These are phyloP conservation scores for Tapirus indicus DNA, from an alignment of 2,797 vertebrate species.

Conservation along the genomic window DNA sequence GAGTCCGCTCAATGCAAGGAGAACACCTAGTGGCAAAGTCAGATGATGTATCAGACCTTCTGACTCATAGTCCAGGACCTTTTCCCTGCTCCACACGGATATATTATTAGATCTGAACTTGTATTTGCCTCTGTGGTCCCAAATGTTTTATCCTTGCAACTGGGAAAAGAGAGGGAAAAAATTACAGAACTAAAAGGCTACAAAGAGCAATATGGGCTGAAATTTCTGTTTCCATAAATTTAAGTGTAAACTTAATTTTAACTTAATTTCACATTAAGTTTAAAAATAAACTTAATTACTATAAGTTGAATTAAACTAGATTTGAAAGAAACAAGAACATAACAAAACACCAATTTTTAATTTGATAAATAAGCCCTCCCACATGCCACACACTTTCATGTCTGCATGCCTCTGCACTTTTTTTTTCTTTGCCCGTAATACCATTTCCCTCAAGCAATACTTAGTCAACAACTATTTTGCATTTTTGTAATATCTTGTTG, in stretches of 20 bases:
- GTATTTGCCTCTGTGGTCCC: neutral
- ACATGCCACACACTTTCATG: neutral
- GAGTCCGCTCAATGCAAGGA: neutral
- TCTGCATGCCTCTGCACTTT: neutral
- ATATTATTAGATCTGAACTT: neutral
- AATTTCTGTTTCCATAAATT: slow-evolving; percentile 1
- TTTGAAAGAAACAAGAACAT: slow-evolving; percentile 10
- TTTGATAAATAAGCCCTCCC: neutral
- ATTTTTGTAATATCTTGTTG: neutral
- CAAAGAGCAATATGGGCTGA: neutral
- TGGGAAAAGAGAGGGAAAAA: neutral
- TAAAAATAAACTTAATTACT: neutral
- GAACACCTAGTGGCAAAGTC: neutral
- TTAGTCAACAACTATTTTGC: neutral
- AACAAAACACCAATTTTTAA: slow-evolving; percentile 8
- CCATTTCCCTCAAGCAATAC: neutral
- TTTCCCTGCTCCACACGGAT: neutral
- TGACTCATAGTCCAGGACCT: neutral
- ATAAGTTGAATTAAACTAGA: neutral
- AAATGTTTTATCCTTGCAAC: neutral
- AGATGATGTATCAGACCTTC: neutral
- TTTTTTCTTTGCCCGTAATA: neutral
- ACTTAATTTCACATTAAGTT: slow-evolving; percentile 5
- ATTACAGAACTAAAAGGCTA: neutral
- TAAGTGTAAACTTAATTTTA: slow-evolving; percentile 21